phyloP scores from a whole-genome alignment of 2,113 vertebrate species.

The Acrocephalus arundinaceus region DNA sequence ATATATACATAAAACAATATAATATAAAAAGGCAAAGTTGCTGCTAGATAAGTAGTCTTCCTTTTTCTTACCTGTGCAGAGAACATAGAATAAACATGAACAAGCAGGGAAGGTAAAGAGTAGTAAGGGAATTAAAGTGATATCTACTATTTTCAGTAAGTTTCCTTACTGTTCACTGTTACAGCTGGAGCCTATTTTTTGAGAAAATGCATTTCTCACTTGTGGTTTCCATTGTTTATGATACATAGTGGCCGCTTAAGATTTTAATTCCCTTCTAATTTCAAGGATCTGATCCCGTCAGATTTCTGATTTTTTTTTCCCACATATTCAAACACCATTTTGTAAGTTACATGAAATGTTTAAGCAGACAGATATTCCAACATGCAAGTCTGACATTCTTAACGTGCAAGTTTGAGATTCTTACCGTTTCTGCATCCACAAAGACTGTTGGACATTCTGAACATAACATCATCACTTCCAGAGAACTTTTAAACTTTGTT shows the following conservation, averaged over 20 bases:
- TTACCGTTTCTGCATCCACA: constrained; percentile 97
- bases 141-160: neutral
- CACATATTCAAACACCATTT: neutral
- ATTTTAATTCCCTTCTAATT: neutral
- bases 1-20: neutral
- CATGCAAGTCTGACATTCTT: neutral
- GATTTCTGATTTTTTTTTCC: neutral
- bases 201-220: neutral
- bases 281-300: neutral
- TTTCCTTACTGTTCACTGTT: neutral
- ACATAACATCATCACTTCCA: constrained; percentile 91
- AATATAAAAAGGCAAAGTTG: neutral
- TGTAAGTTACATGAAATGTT: neutral
- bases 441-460: constrained; percentile 95
- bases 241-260: neutral
- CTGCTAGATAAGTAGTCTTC: neutral
- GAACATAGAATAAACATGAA: neutral
- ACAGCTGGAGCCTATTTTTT: neutral
- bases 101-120: neutral
- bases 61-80: neutral
- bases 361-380: neutral
- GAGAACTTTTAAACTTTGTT: constrained; percentile 92
- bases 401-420: constrained; percentile 77
- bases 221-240: neutral
- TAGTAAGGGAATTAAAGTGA: neutral